These are phyloP conservation scores for Amniataba percoides DNA, from an alignment of 2,797 vertebrate genomes.

Conservation along the genomic window DNA sequence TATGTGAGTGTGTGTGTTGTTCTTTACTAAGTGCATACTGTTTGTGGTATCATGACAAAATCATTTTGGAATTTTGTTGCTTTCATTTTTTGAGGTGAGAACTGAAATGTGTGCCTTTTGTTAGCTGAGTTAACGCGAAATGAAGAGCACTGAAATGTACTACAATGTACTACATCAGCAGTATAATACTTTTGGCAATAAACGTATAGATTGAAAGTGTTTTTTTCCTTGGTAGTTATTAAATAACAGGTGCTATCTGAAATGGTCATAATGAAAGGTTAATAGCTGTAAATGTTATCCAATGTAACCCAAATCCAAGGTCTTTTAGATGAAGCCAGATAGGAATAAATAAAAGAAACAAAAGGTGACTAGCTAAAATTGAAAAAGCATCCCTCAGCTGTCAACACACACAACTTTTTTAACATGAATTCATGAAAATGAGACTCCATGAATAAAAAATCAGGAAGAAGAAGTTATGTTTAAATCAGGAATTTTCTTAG, in stretches of 20 bases:
- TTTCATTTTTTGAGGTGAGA: neutral
- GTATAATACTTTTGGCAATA: slow-evolving; percentile 26
- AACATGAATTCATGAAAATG: neutral
- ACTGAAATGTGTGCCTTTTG: neutral
- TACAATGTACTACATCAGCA: neutral
- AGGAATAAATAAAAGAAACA: neutral
- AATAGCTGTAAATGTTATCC: neutral
- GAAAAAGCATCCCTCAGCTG: neutral
- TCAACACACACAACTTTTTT: neutral
- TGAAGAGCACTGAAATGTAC: slow-evolving; percentile 3
- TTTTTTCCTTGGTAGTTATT: slow-evolving; percentile 3
- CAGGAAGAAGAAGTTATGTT: neutral
- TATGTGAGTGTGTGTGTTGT: neutral
- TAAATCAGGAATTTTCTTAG: neutral
- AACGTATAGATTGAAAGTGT: slow-evolving; percentile 11
- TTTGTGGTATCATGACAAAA: slow-evolving; percentile 1
- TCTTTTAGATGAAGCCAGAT: neutral
- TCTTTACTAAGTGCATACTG: neutral
- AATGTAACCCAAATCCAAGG: no score
- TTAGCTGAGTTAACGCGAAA: neutral
- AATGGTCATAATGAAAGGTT: neutral
- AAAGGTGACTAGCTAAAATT: neutral
- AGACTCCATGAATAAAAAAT: neutral
- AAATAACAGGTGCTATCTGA: neutral
- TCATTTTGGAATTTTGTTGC: slow-evolving; percentile 1